Percentiles rank a stretch among this genome's conserved stretches.
phyloP scores from a whole-genome alignment of 2,113 vertebrate species.

The Merops nubicus region DNA sequence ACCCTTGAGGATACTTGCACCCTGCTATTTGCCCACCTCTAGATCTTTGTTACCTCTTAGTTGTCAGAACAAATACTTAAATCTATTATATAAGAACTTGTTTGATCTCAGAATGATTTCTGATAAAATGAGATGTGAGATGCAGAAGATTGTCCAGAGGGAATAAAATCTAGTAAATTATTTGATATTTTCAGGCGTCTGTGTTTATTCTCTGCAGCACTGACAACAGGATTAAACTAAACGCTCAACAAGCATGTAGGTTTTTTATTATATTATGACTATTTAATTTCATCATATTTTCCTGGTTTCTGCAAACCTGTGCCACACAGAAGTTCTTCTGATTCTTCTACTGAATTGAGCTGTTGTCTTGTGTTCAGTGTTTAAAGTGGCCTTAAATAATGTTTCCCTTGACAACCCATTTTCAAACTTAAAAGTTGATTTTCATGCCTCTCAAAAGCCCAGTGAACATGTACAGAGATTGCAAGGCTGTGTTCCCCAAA shows the following conservation, averaged over 20 bases:
- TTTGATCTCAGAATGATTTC: constrained; percentile 72
- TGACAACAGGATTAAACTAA: constrained; percentile 58
- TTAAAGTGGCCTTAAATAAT: constrained; percentile 43
- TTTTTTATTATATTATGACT: constrained; percentile 38
- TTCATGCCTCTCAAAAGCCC: constrained; percentile 25
- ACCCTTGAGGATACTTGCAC: neutral
- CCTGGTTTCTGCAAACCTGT: neutral
- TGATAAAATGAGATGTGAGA: constrained; percentile 60
- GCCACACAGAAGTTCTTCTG: neutral
- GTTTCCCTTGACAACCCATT: constrained; percentile 21
- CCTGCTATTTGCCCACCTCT: neutral
- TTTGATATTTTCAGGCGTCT: constrained; percentile 65
- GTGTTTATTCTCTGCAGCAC: constrained; percentile 55
- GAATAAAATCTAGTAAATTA: constrained; percentile 64
- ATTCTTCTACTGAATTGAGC: neutral
- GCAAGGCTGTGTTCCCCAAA: neutral
- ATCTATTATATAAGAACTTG: constrained; percentile 68
- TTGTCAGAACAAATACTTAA: constrained; percentile 60
- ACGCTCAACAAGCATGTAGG: constrained; percentile 37
- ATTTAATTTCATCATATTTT: constrained; percentile 43
- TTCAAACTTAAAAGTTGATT: constrained; percentile 26
- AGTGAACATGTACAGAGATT: neutral
- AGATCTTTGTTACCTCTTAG: constrained; percentile 46
- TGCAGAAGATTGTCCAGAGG: constrained; percentile 55
- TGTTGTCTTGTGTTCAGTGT: constrained; percentile 37